Evolutionary conservation across 2,888 invertebrate genomes (phyloP), one percentile per base, ranked within the genome.

Genomic region (Ephialtes manifestator): DNA sequence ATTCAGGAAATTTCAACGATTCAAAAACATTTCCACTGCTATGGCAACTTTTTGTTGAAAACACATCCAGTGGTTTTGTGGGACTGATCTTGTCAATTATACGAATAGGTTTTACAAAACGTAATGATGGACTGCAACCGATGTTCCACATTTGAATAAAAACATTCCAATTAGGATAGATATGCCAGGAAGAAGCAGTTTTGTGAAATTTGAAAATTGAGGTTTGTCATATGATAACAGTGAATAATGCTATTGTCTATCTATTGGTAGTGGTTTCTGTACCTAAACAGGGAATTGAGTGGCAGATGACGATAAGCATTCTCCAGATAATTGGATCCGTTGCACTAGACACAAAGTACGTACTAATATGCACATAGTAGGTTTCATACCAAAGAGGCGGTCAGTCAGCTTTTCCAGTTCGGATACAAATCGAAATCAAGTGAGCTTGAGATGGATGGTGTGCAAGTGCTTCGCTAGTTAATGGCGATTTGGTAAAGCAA

Each of bases 381-480:
- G 65, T 20, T 39, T 65, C 4, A 43, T 43, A 20, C 43, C 65
- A 35, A 28, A 13, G 43, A 35, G 39, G 35, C 20, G 39, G 65
- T 65, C 65, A 39, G 20, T 20, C 65, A 65, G 65, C 28, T 28
- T 68, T 68, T 68, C 39, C 53, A 31, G 39, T 43, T 39, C n/a
- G 43, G 39, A 43, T 65, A 18, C 53, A 67, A 67, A 53, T 53
- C 13, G 51, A 65, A 35, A 13, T 67, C 31, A 18, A 63, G 46
- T 63, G 35, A 65, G 20, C 68, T 46, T 39, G 20, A 76, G 75
- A 75, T 28, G n/a, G 46, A 48, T 31, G n/a, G 35, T 51, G 43
- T 70, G 31, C 31, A 78, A 78, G 77, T 60, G 67, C 31, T 78
- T 70, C 18, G 13, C 55, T 60, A 58, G 13, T 46, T 31, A 46